Evolutionary conservation across 2,113 vertebrate species (phyloP), one percentile per base, ranked within the genome.

Genomic region (Lepisosteus oculatus): DNA sequence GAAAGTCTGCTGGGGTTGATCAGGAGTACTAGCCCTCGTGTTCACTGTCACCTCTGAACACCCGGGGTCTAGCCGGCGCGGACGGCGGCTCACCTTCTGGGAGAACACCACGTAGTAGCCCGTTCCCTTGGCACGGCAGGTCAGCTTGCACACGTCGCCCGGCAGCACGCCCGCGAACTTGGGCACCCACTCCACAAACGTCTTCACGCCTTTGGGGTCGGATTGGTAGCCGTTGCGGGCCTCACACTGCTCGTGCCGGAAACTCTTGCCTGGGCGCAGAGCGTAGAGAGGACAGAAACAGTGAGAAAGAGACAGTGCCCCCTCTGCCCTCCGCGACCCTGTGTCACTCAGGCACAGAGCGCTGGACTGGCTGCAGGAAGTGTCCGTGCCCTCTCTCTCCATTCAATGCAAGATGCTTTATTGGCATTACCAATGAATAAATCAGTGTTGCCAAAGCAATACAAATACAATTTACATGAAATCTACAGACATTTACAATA

Each of bases 71-170:
- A 17, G 56, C 29, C 6, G 12, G 11, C 8, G 6, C 6, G 61
- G 51, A 17, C 2, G 29, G 47, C 9, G 41, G 73, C 88, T 92
- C 90, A 99, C 97, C 95, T 97, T 95, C 79, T 95, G 96, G 44
- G 96, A 96, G 83, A 99, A 99, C 0, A 99, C 97, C 41, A 99
- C 96, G 0, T 99, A 99, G 85, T 99, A 99, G 7, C 97, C 96
- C 0, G 97, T 99, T 74, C 96, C 97, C 82, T 97, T 98, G n/a
- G 96, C 97, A 79, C 96, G 87, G 84, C 97, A 99, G 71, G 95
- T 98, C 45, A 99, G 86, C 80, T 98, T 99, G 89, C 97, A 99
- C 68, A 96, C 92, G 0, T 99, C 97, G 73, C 92, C 95, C 0
- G 95, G 94, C 61, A 96, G 92, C 3, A 99, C 89, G 1, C 97